Percentiles rank a stretch among this genome's conserved stretches.
These are phyloP conservation scores for Chamaetylas fuelleborni DNA, from an alignment of 2,113 vertebrate genomes.

Conservation along the genomic window DNA sequence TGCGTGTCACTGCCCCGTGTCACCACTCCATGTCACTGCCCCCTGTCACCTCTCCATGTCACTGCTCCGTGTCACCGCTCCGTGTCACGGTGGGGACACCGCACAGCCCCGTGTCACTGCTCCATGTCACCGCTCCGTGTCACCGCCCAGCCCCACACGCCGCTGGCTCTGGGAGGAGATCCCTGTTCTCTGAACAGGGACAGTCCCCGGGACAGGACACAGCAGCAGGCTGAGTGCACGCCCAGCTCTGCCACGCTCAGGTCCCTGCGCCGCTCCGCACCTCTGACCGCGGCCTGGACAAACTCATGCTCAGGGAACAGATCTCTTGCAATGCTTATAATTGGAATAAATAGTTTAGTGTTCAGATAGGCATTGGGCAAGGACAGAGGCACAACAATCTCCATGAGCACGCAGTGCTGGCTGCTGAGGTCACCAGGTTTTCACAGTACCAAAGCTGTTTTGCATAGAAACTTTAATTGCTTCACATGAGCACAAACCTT, in stretches of 20 bases:
- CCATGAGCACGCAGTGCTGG: accelerated
- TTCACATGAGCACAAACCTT: neutral
- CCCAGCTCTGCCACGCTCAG: neutral
- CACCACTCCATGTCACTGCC: too few relatives aligned
- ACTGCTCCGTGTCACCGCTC: neutral
- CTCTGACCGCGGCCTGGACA: neutral
- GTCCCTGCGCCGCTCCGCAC: neutral
- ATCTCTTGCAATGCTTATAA: neutral
- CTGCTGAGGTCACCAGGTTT: neutral
- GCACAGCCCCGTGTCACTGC: neutral
- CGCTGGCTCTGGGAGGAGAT: neutral
- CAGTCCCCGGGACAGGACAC: accelerated
- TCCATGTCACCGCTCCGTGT: neutral
- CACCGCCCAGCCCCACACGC: neutral
- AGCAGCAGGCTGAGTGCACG: accelerated
- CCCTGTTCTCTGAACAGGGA: neutral
- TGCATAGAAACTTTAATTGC: neutral
- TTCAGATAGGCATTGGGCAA: neutral
- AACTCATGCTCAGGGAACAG: neutral
- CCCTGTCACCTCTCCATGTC: too few relatives aligned
- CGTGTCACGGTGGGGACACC: neutral
- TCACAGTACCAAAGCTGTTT: neutral
- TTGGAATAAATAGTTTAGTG: neutral
- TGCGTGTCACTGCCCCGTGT: too few relatives aligned
- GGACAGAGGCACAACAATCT: neutral